Base-by-base conservation (phyloP, 2,113 vertebrate species). In the Bufo gargarizans region DNA sequence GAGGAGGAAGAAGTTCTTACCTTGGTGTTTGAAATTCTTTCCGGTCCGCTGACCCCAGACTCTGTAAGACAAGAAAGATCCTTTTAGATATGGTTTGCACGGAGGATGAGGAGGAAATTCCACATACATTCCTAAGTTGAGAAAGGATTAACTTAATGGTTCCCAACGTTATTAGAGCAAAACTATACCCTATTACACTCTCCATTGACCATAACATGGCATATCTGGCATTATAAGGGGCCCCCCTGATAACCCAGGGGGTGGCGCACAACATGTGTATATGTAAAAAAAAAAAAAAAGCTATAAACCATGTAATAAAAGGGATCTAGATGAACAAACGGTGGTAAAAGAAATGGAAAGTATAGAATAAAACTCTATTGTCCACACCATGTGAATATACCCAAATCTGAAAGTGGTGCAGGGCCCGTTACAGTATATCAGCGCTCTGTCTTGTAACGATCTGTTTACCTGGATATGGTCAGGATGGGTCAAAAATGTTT, bases 1-100 rank as follows among this genome's bases (percentile, higher is more conserved):
- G 81, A 69, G 19, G 22, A n/a, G 53, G 56, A 83, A 53, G 58
- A n/a, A 63, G 22, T 3, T 63, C 71, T 84, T 88, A 88, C 87
- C 87, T 83, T 65, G 87, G 87, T 47, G 87, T 77, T 83, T 83
- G 87, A 84, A 88, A 84, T 88, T 88, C 87, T 84, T 88, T 88
- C 71, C 87, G 80, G 80, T 88, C 87, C 78, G 58, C 87, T 83
- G 87, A 88, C 71, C 87, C 87, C 56, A 88, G 47, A 67, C 87
- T 88, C 87, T 88, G 81, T 77, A 88, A 88, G 81, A 84, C 17
- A 84, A 84, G 65, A 88, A 88, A 83, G 71, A 88, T 76, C 55
- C 45, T 83, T 83, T 88, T 88, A 88, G 86, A 88, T 67, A 81
- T 79, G 77, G 76, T 67, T 78, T 86, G 17, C 67, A 55, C 17